Evolutionary conservation across 1,140 invertebrate species (phyloP), one percentile per base, ranked within the genome.

Genomic region (Hycleus cichorii): DNA sequence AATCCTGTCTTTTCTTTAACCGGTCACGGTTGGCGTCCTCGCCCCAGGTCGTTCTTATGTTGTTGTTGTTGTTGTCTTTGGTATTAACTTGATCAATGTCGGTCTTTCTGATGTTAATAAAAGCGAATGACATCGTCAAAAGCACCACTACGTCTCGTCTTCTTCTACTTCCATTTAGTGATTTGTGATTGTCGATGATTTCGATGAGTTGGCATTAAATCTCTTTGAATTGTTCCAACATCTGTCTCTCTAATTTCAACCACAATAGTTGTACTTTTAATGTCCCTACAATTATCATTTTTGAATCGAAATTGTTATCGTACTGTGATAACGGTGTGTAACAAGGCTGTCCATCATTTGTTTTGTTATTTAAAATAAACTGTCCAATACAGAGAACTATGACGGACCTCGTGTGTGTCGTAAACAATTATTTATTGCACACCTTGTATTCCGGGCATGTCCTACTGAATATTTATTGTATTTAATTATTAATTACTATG

Each of bases 361-460:
- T 42, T 47, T 32, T 25, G 27, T 25, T 47, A 59, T 59, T 52
- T 52, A 59, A 18, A 59, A 59, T 59, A 59, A 58, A 52, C 57
- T 59, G 57, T 47, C 51, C 27, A 49, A 43, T 10, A 25, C 57
- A 45, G 48, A 10, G 11, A 42, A 32, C 43, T 49, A 26, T 59
- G 57, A 52, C 49, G 52, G 50, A 50, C 42, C 46, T 32, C 32
- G 32, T 49, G 51, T 47, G 57, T 59, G 57, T 59, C 57, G 49
- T 59, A 59, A 59, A 59, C 57, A 59, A 59, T 59, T 52, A 59
- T 59, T 59, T 59, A 59, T 59, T 59, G 49, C 49, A 26, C 49
- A 53, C 57, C 57, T 59, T 59, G 57, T 50, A 59, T 55, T 27
- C 40, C 42, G 4, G 32, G 2, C 32, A 32, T 32, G 32, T 32